These are phyloP conservation scores for Pyrgus malvae DNA, from an alignment of 2,888 invertebrate genomes.

Conservation along the genomic window DNA sequence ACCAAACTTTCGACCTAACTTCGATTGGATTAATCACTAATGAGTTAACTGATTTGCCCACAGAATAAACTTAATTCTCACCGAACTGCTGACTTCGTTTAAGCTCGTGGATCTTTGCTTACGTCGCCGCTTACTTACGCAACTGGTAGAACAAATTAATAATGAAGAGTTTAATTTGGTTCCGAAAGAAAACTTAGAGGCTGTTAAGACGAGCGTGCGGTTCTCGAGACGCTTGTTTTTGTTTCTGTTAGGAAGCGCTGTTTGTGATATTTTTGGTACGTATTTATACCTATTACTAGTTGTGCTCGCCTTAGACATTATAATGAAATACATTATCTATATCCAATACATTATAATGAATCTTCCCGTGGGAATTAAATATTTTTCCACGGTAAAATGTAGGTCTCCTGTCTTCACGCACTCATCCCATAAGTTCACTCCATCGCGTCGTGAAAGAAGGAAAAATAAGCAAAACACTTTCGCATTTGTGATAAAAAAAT, in stretches of 20 bases:
- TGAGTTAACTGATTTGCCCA: constrained; percentile 30
- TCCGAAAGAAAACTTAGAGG: constrained; percentile 34
- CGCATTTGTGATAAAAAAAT: no score
- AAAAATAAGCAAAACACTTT: no score
- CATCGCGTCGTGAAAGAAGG: no score
- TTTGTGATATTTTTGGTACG: constrained; percentile 46
- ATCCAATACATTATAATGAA: no score
- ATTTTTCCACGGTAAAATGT: no score
- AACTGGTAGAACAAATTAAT: constrained; percentile 43
- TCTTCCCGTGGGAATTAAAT: no score
- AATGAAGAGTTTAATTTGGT: constrained; percentile 43
- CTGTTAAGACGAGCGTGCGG: constrained; percentile 41
- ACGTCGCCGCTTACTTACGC: constrained; percentile 41
- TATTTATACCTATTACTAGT: no score
- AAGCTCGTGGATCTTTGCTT: constrained; percentile 47
- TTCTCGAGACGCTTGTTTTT: constrained; percentile 42
- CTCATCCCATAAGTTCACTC: no score
- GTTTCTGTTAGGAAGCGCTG: constrained; percentile 31
- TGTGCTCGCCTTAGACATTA: no score
- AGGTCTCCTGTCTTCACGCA: no score
- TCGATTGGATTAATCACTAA: constrained; percentile 20
- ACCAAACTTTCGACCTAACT: constrained; percentile 15
- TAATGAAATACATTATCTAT: no score
- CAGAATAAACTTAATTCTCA: constrained; percentile 53
- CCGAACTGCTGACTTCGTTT: constrained; percentile 47